Base-by-base conservation (phyloP, 2,113 vertebrate genomes). In the Oxyura jamaicensis region DNA sequence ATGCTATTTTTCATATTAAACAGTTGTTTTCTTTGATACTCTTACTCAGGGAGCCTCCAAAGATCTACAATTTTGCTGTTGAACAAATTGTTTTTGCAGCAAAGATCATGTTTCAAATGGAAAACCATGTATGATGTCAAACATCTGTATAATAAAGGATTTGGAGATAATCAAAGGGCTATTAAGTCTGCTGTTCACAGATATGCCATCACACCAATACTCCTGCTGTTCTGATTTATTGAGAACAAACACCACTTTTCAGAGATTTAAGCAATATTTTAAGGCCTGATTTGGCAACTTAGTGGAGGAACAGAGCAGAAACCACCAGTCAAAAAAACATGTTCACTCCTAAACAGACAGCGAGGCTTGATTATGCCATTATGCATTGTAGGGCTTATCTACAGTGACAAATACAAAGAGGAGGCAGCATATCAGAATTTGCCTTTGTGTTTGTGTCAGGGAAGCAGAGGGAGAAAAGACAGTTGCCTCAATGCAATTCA, bases 61-160 rank as follows among this genome's bases (percentile, higher is more conserved):
- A 92, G 67, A 94, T 71, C 50, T 96, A 31, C 62, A 69, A 91
- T 91, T 96, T 94, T 94, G 62, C 46, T 94, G 46, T 88, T 94
- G 60, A 95, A 93, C 56, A 97, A 97, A 94, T 41, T 88, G 76
- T 83, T 96, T 80, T 82, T 82, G 95, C 52, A 97, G 42, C 28
- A 93, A 96, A 96, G 58, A 83, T 86, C 75, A 67, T 89, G 89
- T 92, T 97, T 95, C 85, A 84, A 95, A 85, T 82, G 68, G 35
- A 94, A 97, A 95, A 59, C 52, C 42, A 86, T 67, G 42, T 59
- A 80, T 42, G 92, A 88, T 96, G 69, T 86, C 72, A 95, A 95
- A 95, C n/a, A 89, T 88, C 33, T 95, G 39, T 78, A 96, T 96
- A 92, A 93, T 72, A 91, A 96, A 95, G 72, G 65, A 77, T 74